Conservation (phyloP, 1,140 invertebrate species). For the Hermatobates lingyangjiaoensis region DNA sequence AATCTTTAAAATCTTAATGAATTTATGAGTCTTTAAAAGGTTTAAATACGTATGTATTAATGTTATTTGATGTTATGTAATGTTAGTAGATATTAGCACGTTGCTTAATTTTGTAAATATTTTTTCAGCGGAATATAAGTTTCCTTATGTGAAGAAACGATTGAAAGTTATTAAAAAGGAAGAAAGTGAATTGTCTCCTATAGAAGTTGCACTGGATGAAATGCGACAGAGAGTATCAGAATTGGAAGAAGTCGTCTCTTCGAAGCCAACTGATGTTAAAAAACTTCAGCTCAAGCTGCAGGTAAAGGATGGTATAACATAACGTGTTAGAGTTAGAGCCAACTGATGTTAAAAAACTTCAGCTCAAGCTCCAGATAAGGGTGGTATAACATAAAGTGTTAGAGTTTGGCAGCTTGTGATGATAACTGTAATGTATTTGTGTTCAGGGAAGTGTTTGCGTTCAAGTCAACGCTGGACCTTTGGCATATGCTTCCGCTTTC, state of each 20-base stretch:
- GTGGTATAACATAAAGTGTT: too few relatives aligned
- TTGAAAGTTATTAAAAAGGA: conserved; percentile 51
- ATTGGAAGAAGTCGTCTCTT: conserved; percentile 63
- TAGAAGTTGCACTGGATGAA: conserved; percentile 85
- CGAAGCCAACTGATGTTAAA: conserved; percentile 62
- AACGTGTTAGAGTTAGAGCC: too few relatives aligned
- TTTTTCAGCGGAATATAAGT: conserved; percentile 52
- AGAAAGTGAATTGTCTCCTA: conserved; percentile 65
- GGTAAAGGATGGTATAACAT: too few relatives aligned
- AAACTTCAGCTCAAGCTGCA: conserved; percentile 76
- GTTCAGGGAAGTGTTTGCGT: conserved; percentile 50
- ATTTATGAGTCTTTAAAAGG: background rate
- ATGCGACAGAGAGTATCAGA: conserved; percentile 71
- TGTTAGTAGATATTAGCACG: too few relatives aligned
- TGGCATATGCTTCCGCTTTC: conserved; percentile 82
- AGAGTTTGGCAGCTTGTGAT: too few relatives aligned
- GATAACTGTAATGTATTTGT: background rate
- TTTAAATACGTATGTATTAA: background rate
- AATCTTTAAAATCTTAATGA: too few relatives aligned
- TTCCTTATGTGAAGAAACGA: conserved; percentile 82
- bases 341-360: conserved; percentile 72
- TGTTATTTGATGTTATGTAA: background rate
- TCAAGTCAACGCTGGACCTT: conserved; percentile 85
- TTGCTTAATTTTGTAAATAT: conserved; percentile 1
- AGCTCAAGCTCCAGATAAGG: conserved; percentile 69